These are phyloP conservation scores for Artemia sinica DNA, from an alignment of 2,888 invertebrate genomes.

Conservation along the genomic window DNA sequence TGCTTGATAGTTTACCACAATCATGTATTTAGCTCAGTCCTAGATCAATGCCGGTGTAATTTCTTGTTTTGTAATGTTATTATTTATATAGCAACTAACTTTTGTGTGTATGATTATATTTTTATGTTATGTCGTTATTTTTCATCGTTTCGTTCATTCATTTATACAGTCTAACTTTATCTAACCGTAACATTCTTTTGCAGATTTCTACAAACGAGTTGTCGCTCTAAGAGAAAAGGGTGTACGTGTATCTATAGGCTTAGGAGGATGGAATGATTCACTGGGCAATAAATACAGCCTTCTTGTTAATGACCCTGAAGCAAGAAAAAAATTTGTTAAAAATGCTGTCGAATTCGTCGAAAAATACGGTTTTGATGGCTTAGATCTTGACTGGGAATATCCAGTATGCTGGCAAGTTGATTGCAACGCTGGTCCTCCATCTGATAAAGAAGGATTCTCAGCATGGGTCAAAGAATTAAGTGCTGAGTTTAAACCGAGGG, in stretches of 20 bases:
- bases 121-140: too few relatives aligned
- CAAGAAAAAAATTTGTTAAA: conserved; percentile 52
- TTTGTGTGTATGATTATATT: too few relatives aligned
- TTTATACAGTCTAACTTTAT: too few relatives aligned
- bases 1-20: too few relatives aligned
- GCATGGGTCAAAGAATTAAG: conserved; percentile 52
- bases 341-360: conserved; percentile 58
- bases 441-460: conserved; percentile 63
- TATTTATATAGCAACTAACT: too few relatives aligned
- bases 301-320: conserved; percentile 54
- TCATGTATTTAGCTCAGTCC: too few relatives aligned
- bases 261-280: conserved; percentile 93
- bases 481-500: conserved; percentile 45
- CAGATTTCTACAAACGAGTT: conserved; percentile 67
- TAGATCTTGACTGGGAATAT: conserved; percentile 90
- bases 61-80: too few relatives aligned
- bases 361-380: conserved; percentile 69
- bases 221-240: conserved; percentile 56
- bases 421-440: conserved; percentile 61
- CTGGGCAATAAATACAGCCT: conserved; percentile 74
- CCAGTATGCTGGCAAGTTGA: conserved; percentile 79
- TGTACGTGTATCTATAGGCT: conserved; percentile 63
- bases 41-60: too few relatives aligned
- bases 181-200: conserved; percentile 24
- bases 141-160: too few relatives aligned